phyloP scores from a whole-genome alignment of 2,888 invertebrate genomes.

The Plutella xylostella region DNA sequence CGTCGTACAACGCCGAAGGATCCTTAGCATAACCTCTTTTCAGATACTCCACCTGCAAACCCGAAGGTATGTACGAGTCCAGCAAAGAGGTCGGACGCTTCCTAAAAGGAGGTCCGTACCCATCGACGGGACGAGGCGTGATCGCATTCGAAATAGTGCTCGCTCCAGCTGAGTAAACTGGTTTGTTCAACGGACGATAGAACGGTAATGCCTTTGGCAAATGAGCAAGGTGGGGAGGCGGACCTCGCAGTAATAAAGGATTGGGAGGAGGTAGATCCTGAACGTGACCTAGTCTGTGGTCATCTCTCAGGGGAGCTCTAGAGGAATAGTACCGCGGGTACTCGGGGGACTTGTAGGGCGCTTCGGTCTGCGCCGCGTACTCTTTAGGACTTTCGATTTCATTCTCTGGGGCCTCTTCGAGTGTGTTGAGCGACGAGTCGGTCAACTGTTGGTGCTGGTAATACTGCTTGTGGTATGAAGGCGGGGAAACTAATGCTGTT shows the following conservation, averaged over 20 bases:
- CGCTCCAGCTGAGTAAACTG: slow-evolving; percentile 38
- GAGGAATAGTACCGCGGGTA: slow-evolving; percentile 46
- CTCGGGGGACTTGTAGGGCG: slow-evolving; percentile 31
- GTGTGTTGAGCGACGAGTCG: no score
- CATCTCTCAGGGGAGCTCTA: slow-evolving; percentile 36
- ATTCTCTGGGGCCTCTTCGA: slow-evolving; percentile 35
- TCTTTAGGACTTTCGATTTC: slow-evolving; percentile 35
- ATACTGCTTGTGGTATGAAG: slow-evolving; percentile 20
- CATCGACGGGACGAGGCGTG: slow-evolving; percentile 32
- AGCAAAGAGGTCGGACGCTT: slow-evolving; percentile 62
- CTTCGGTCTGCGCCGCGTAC: slow-evolving; percentile 35
- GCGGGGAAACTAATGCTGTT: slow-evolving; percentile 32
- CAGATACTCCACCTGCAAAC: slow-evolving; percentile 58
- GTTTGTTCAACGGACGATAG: slow-evolving; percentile 42
- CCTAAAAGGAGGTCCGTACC: slow-evolving; percentile 32
- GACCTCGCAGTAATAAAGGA: slow-evolving; percentile 39
- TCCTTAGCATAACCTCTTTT: slow-evolving; percentile 55
- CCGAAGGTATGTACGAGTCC: slow-evolving; percentile 73
- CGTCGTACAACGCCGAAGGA: slow-evolving; percentile 50
- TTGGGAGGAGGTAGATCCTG: slow-evolving; percentile 47
- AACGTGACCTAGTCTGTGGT: slow-evolving; percentile 31
- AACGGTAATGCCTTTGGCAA: slow-evolving; percentile 51
- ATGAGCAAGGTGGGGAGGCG: slow-evolving; percentile 44
- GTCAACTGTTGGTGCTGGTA: slow-evolving; percentile 25
- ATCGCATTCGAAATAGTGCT: slow-evolving; percentile 28